Evolutionary conservation across 2,797 vertebrate species (phyloP), one percentile per base, ranked within the genome.

Genomic region (Falco peregrinus): DNA sequence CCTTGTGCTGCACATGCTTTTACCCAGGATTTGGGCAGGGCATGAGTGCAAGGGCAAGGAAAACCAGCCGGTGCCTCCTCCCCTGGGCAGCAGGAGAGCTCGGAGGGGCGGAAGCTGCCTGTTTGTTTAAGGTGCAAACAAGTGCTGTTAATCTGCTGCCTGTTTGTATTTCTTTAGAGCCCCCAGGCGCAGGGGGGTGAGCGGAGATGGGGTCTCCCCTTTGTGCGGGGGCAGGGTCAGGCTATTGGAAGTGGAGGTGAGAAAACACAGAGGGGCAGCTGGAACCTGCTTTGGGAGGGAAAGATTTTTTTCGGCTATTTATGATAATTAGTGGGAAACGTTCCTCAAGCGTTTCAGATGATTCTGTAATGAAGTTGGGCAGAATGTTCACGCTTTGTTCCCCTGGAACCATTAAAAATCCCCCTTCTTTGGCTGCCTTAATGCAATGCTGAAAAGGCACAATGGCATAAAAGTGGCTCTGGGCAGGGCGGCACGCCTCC

Each of bases 291-390:
- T 96, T 93, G 82, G 88, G 94, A 93, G 89, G 96, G 97, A 95
- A 97, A 95, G 97, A 96, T 97, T 95, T 96, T 97, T 97, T 98
- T 97, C 90, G 79, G 94, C 97, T 97, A 97, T 97, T 98, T 97
- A 98, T 97, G 97, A 89, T 97, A 97, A 97, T 97, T 95, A 98
- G 94, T 94, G 96, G 97, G 96, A 97, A 97, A 97, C 43, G 91
- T 94, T 96, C 92, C 94, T 96, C 92, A 88, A 86, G 92, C 96
- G 31, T 97, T 97, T 96, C 96, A 77, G 82, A 96, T 89, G 92
- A 97, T 96, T 93, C 86, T 67, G 89, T 96, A 96, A 97, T 91
- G 97, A 97, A 98, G 97, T 95, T 79, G 33, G 57, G 90, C 81
- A 51, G 80, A 97, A 93, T 87, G 90, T 95, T 86, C 90, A 75